phyloP scores from a whole-genome alignment of 1,140 invertebrate genomes.

The Pseudomyrmex dendroicus region DNA sequence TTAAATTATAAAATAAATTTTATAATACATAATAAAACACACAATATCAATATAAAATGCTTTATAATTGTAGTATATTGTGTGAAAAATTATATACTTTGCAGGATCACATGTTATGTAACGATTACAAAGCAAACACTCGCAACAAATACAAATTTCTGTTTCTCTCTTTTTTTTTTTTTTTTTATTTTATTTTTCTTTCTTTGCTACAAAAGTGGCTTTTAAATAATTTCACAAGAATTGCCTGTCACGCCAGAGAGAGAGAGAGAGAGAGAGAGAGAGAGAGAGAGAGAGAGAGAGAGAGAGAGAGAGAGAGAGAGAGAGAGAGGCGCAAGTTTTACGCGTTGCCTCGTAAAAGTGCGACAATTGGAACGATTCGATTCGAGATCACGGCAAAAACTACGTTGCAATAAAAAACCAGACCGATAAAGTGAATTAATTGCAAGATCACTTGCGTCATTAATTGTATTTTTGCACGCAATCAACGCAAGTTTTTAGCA shows the following conservation, averaged over 20 bases:
- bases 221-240: background rate
- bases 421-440: slow-evolving; percentile 2
- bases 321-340: slow-evolving; percentile 10
- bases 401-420: background rate
- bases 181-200: background rate
- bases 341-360: slow-evolving; percentile 28
- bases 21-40: no score
- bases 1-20: no score
- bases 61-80: background rate
- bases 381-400: slow-evolving; percentile 5
- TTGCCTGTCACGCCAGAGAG: slow-evolving; percentile 33
- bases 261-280: no score
- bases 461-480: background rate
- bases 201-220: slow-evolving; percentile 1
- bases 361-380: slow-evolving; percentile 24
- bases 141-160: background rate
- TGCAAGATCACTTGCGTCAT: background rate
- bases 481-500: background rate
- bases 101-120: background rate
- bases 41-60: no score
- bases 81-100: background rate
- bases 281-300: no score
- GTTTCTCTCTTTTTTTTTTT: background rate
- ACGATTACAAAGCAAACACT: background rate
- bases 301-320: no score